Conservation (phyloP, 1,140 invertebrate genomes). For the Yoshiicerus persimilis region DNA sequence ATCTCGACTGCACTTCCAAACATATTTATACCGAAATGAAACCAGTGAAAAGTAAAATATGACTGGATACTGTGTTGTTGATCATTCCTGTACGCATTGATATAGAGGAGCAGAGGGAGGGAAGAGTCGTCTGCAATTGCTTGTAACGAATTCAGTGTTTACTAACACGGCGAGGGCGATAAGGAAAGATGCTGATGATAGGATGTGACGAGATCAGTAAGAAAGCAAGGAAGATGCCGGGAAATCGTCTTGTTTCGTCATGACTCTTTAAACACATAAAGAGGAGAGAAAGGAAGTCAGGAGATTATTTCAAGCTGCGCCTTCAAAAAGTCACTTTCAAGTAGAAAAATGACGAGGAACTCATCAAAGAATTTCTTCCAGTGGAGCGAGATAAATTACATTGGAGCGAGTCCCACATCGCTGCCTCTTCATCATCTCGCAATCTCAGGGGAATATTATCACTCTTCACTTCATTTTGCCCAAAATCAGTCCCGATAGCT, state of each 20-base stretch:
- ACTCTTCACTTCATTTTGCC: slow-evolving; percentile 19
- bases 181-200: not conserved
- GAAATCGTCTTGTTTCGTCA: not conserved
- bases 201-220: not conserved
- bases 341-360: not conserved
- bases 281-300: not conserved
- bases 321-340: slow-evolving; percentile 11
- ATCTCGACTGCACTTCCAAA: not conserved
- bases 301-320: slow-evolving; percentile 13
- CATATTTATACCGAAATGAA: not conserved
- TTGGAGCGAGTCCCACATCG: not conserved
- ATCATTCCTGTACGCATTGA: not conserved
- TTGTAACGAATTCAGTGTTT: not conserved
- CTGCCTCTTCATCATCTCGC: slow-evolving; percentile 30
- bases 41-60: not conserved
- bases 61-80: not conserved
- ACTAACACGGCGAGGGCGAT: not conserved
- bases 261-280: not conserved
- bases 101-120: not conserved
- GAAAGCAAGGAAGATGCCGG: not conserved
- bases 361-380: slow-evolving; percentile 7
- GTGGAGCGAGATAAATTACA: slow-evolving; percentile 32
- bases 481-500: not conserved
- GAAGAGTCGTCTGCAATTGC: not conserved
- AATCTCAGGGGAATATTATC: slow-evolving; percentile 35